Evolutionary conservation across 2,888 invertebrate species (phyloP).

Genomic region (Lepidochrysops patricia): DNA sequence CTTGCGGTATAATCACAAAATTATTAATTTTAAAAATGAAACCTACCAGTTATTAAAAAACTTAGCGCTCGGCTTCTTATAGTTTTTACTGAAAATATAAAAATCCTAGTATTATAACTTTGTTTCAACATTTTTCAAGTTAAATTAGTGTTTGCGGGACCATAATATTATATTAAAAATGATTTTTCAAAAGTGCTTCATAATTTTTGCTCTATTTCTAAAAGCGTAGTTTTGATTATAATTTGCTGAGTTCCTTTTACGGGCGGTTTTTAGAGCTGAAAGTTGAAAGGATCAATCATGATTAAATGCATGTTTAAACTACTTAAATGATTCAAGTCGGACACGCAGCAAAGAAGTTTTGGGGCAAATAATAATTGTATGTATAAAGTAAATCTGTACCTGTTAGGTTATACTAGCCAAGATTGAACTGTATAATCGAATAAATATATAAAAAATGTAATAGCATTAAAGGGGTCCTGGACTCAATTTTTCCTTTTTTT

Average conservation of each 20-base stretch:
- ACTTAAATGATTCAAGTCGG: too few relatives aligned
- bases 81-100: constrained; percentile 4
- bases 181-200: background rate
- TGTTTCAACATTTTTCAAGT: constrained; percentile 5
- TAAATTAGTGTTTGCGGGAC: background rate
- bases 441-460: too few relatives aligned
- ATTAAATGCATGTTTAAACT: too few relatives aligned
- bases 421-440: too few relatives aligned
- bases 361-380: too few relatives aligned
- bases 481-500: too few relatives aligned
- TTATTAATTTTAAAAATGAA: background rate
- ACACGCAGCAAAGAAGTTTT: too few relatives aligned
- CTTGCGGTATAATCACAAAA: background rate
- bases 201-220: background rate
- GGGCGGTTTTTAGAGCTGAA: background rate
- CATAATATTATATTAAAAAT: background rate
- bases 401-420: too few relatives aligned
- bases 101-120: constrained; percentile 4
- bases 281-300: background rate
- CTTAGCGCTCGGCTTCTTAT: background rate
- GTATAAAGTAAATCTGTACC: too few relatives aligned
- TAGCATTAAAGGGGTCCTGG: too few relatives aligned
- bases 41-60: background rate
- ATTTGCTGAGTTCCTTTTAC: background rate
- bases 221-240: background rate